Percentiles rank a stretch among this genome's conserved stretches.
These are phyloP conservation scores for Dicyrtomina minuta DNA, from an alignment of 2,888 invertebrate genomes.

Conservation along the genomic window DNA sequence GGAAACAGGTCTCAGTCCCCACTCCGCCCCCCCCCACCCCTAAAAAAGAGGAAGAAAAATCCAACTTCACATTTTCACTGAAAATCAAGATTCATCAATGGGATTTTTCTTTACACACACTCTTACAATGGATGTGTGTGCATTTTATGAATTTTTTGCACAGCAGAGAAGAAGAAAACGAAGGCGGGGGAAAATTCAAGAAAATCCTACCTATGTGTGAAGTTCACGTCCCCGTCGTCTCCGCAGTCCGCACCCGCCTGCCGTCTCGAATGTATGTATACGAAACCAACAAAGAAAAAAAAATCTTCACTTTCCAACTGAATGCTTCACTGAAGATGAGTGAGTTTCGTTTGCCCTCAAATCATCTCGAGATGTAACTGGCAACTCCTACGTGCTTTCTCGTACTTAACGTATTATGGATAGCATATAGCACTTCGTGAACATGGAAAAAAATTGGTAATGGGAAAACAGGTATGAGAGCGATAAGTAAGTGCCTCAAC, in stretches of 20 bases:
- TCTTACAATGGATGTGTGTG: background rate
- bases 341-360: constrained; percentile 14
- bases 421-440: too few relatives aligned
- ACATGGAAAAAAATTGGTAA: background rate
- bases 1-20: too few relatives aligned
- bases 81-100: constrained; percentile 18
- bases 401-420: background rate
- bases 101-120: background rate
- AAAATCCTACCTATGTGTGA: background rate
- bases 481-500: too few relatives aligned
- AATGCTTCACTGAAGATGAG: constrained; percentile 27
- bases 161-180: constrained; percentile 3
- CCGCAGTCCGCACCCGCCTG: too few relatives aligned
- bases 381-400: constrained; percentile 7
- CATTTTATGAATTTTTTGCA: constrained; percentile 7
- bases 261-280: background rate
- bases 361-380: background rate
- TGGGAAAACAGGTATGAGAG: background rate
- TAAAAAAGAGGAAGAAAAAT: constrained; percentile 5
- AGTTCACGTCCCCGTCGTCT: background rate
- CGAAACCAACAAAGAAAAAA: background rate
- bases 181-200: background rate
- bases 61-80: constrained; percentile 10
- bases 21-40: too few relatives aligned
- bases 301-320: constrained; percentile 24